Base-by-base conservation (phyloP, 2,113 vertebrate species). In the Sakesphorus luctuosus region DNA sequence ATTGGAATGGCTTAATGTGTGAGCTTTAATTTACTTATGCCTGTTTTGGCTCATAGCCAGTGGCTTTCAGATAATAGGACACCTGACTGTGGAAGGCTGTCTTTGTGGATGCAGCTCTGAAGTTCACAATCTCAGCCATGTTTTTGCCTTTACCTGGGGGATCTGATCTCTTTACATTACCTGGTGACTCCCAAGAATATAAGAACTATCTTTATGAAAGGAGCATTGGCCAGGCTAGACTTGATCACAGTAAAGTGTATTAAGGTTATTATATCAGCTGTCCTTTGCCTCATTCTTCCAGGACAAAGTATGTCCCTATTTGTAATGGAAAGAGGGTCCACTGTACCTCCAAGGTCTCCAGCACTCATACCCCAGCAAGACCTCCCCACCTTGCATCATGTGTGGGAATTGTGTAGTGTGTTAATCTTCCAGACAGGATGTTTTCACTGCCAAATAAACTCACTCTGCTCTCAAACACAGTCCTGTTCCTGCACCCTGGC, bases 11-110 rank as follows among this genome's bases (percentile, higher is more conserved):
- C 11, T 90, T 80, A 77, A 69, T 46, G 43, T 74, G 50, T 77
- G 59, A 95, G 19, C 24, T 7, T 85, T 85, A 91, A 96, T 87
- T 88, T 93, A 33, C 29, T 90, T 88, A 91, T 53, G 50, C 5
- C 23, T 52, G 1, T 25, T 88, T 74, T 93, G 79, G 55, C 29
- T 8, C 18, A 24, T 11, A 76, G 44, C 50, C 75, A 95, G 15
- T 28, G 33, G 9, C 25, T 91, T 95, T 91, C 50, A 74, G 21
- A 33, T 46, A 56, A 67, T 29, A 74, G 63, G 38, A 67, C 47
- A 90, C 24, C 52, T 59, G 8, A 44, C 28, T 72, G 52, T 76
- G 33, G 59, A 84, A 86, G 26, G 35, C 17, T 77, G 18, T 26
- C 6, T 62, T 43, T 83, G 58, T n/a, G 38, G 44, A 49, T 61